These are phyloP conservation scores for Dolomedes plantarius DNA, from an alignment of 2,888 invertebrate species.

Conservation along the genomic window DNA sequence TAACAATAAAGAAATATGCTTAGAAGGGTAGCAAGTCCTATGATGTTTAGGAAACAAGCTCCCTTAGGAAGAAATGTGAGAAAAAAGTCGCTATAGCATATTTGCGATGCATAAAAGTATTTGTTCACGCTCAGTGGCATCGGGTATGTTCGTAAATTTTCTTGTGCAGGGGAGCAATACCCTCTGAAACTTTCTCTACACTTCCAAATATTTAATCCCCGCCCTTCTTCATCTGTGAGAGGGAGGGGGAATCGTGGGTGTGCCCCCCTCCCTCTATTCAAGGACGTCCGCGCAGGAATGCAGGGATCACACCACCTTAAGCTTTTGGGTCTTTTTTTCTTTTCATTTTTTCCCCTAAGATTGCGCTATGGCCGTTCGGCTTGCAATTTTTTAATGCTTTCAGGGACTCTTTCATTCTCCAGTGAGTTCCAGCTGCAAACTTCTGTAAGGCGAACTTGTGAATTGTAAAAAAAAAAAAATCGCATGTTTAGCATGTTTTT, in stretches of 20 bases:
- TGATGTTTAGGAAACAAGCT: too few species aligned
- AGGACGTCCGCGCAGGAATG: constrained; percentile 41
- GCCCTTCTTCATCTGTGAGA: background rate
- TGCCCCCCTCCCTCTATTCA: constrained; percentile 16
- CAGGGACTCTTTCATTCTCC: background rate
- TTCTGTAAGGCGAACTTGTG: background rate
- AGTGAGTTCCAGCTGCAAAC: background rate
- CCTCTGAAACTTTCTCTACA: background rate
- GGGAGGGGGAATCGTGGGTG: constrained; percentile 14
- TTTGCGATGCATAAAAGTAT: too few species aligned
- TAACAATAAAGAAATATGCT: too few species aligned
- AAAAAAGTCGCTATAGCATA: too few species aligned
- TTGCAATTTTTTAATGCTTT: constrained; percentile 1
- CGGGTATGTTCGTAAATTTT: too few species aligned
- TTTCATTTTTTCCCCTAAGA: background rate
- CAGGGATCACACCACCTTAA: constrained; percentile 21
- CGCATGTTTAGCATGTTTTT: too few species aligned
- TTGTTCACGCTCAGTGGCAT: too few species aligned
- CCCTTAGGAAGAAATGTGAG: too few species aligned
- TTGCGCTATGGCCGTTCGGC: background rate
- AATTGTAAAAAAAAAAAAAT: too few species aligned
- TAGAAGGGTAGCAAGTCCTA: too few species aligned
- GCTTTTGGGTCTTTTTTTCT: background rate
- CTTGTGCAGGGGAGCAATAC: too few species aligned
- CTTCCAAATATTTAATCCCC: constrained; percentile 4